Base-by-base conservation (phyloP, 2,797 vertebrate genomes). In the Acanthiza pusilla region DNA sequence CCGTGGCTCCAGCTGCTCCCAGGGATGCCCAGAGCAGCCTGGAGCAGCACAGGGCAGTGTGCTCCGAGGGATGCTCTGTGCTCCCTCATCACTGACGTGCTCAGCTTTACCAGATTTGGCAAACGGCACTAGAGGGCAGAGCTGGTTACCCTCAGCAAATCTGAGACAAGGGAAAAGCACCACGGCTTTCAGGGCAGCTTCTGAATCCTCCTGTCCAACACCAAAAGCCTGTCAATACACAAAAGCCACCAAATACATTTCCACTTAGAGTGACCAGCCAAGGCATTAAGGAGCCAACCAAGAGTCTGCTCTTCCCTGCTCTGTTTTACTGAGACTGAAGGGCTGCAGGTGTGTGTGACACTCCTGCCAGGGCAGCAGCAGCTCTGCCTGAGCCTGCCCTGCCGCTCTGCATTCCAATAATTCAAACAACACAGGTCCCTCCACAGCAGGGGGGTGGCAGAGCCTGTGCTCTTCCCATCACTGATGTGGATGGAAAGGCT, bases 111-210 rank as follows among this genome's bases (percentile, higher is more conserved):
- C 81, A 43, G 74, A 66, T 60, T 43, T 67, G 67, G 84, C 53
- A 57, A 92, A 30, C 15, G 16, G 63, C 95, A 88, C 92, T 92
- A 96, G 95, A 94, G 92, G 95, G 95, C 94, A 95, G 95, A 94
- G 84, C 84, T 82, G 84, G 62, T 93, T 95, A 85, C 86, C 80
- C 86, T 82, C 84, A 53, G 47, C 36, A 2, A 3, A 21, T 21
- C 63, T 0, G 18, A 92, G 30, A 34, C 43, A 9, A 47, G 30
- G 16, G 2, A 38, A 27, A 67, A 38, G 11, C 40, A 30, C 6
- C 48, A 21, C 1, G 1, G 30, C 26, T 81, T 72, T 2, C 8
- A 29, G 50, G 50, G 67, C 51, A 76, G 71, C 26, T 72, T 38
- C 60, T 36, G 36, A 73, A 66, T 67, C 70, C 84, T 87, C 32